These are phyloP conservation scores for Platysternon megacephalum DNA, from an alignment of 2,113 vertebrate genomes.

Conservation along the genomic window DNA sequence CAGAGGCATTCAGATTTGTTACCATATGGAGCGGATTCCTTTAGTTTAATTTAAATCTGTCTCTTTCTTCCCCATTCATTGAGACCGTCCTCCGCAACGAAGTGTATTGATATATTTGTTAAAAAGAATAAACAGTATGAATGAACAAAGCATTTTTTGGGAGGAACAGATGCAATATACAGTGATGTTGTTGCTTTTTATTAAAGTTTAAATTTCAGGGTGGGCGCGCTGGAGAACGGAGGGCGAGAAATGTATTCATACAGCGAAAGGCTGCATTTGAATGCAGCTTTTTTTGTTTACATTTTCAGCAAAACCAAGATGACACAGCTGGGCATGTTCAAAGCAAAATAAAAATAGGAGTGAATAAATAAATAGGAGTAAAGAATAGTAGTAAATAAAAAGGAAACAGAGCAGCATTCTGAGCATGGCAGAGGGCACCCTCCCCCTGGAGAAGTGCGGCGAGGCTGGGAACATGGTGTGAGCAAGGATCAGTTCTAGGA, in stretches of 20 bases:
- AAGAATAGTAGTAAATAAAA: constrained; percentile 70
- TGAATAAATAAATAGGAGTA: constrained; percentile 69
- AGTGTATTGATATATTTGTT: constrained; percentile 23
- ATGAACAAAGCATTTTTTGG: constrained; percentile 19
- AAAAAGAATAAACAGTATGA: constrained; percentile 36
- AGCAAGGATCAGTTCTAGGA: not conserved
- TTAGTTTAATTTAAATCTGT: constrained; percentile 43
- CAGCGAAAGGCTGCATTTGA: constrained; percentile 50
- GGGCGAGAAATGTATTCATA: constrained; percentile 40
- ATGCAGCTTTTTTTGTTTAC: constrained; percentile 62
- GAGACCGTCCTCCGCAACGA: not conserved
- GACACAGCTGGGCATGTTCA: constrained; percentile 73
- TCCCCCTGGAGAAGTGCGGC: accelerated
- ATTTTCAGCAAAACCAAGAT: constrained; percentile 70
- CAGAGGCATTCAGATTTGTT: constrained; percentile 32
- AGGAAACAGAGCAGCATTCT: not conserved
- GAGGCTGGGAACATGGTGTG: accelerated
- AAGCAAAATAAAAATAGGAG: constrained; percentile 70
- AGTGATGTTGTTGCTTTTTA: not conserved
- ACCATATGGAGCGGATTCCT: constrained; percentile 7
- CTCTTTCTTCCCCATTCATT: constrained; percentile 22
- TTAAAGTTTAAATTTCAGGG: constrained; percentile 46
- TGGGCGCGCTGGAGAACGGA: not conserved
- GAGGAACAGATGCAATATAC: not conserved
- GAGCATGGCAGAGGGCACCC: not conserved